Evolutionary conservation across 2,113 vertebrate genomes (phyloP).

Genomic region (Menura novaehollandiae): DNA sequence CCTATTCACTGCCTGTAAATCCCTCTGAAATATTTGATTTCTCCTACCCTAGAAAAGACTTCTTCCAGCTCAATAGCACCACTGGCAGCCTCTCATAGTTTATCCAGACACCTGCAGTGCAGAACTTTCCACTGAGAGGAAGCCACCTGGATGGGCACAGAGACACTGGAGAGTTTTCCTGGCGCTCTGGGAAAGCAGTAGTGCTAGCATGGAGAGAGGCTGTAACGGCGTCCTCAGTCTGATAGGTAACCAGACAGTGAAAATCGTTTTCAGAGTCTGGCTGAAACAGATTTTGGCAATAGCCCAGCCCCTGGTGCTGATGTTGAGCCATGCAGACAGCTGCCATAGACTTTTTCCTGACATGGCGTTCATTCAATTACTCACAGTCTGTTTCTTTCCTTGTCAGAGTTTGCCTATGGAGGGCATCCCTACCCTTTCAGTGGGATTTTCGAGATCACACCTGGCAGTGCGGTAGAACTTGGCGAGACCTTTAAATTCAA

Average conservation of each 20-base stretch:
- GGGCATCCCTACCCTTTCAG: slow-evolving; percentile 94
- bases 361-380: neutral
- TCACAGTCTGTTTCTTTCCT: slow-evolving; percentile 60
- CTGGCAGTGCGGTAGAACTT: slow-evolving; percentile 86
- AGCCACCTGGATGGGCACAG: neutral
- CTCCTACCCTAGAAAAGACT: neutral
- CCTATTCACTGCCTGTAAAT: neutral
- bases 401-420: slow-evolving; percentile 91
- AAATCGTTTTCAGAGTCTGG: neutral
- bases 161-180: neutral
- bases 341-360: neutral
- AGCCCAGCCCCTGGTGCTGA: neutral
- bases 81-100: neutral
- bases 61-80: neutral
- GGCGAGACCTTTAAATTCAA: slow-evolving; percentile 97
- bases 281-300: neutral
- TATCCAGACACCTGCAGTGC: neutral
- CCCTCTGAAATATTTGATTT: neutral
- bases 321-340: neutral
- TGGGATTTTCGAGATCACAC: slow-evolving; percentile 93
- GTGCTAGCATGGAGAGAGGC: neutral
- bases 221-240: neutral
- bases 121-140: neutral
- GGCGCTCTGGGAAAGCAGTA: neutral
- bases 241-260: neutral